phyloP scores from a whole-genome alignment of 2,113 vertebrate species.

The Bos javanicus region DNA sequence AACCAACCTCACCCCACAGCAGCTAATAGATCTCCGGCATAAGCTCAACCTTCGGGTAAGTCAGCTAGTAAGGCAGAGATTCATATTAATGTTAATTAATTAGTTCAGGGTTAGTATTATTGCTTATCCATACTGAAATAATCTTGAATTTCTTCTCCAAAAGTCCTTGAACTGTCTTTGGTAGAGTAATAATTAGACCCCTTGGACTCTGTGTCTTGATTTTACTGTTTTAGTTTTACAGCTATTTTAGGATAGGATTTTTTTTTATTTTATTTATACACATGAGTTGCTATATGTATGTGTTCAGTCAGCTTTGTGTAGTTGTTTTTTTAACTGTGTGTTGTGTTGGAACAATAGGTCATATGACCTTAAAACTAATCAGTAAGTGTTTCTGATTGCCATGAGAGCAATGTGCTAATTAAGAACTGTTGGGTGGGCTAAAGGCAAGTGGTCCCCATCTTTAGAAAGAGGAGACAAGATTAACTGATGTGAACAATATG shows the following conservation, averaged over 20 bases:
- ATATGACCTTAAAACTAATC: not conserved
- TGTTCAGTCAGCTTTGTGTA: not conserved
- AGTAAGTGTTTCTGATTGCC: not conserved
- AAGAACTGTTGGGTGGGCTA: not conserved
- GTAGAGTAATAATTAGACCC: not conserved
- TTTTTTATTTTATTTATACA: not conserved
- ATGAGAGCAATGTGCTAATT: not conserved
- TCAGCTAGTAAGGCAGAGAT: not conserved
- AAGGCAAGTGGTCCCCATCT: not conserved
- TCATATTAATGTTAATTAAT: not conserved
- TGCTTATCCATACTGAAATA: not conserved
- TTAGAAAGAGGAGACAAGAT: not conserved
- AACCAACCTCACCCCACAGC: slow-evolving; percentile 86
- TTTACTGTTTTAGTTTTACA: slow-evolving; percentile 25
- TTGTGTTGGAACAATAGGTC: not conserved
- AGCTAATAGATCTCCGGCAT: slow-evolving; percentile 91
- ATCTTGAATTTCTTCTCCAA: not conserved
- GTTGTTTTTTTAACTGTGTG: not conserved
- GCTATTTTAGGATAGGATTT: slow-evolving; percentile 4
- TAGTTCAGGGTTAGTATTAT: not conserved
- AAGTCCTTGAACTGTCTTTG: slow-evolving; percentile 1
- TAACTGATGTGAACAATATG: not conserved
- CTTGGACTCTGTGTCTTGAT: not conserved
- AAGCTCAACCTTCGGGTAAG: slow-evolving; percentile 96
- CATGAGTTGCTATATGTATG: not conserved